Percentiles rank a stretch among this genome's conserved stretches.
These are phyloP conservation scores for Automeris io DNA, from an alignment of 2,888 invertebrate species.

Conservation along the genomic window DNA sequence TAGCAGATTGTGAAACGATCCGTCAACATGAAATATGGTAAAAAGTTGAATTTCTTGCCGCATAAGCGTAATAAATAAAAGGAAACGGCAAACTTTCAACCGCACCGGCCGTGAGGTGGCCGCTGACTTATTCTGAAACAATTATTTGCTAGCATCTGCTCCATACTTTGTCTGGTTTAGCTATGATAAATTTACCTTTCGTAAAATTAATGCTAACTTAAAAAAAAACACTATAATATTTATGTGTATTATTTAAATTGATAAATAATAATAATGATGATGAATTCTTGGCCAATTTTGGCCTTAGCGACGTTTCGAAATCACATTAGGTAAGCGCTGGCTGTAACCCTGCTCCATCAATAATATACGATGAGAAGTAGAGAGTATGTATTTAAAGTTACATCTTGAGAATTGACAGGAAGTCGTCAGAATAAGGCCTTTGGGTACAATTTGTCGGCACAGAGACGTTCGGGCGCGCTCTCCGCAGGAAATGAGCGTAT, in stretches of 20 bases:
- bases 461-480: conserved; percentile 52
- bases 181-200: no score
- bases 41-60: conserved; percentile 48
- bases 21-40: conserved; percentile 23
- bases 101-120: conserved; percentile 30
- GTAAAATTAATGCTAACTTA: no score
- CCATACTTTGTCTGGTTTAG: no score
- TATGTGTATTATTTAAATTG: not conserved
- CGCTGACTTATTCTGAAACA: conserved; percentile 40
- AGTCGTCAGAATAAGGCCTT: conserved; percentile 36
- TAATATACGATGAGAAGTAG: no score
- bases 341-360: no score
- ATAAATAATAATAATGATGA: not conserved
- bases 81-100: conserved; percentile 44
- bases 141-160: no score
- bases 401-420: conserved; percentile 5
- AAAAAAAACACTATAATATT: no score
- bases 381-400: not conserved
- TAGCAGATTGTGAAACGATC: conserved; percentile 24
- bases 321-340: not conserved
- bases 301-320: not conserved
- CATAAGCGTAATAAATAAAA: conserved; percentile 56
- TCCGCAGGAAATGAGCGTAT: conserved; percentile 71
- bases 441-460: conserved; percentile 59
- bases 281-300: not conserved